Percentiles rank a stretch among this genome's conserved stretches.
Conservation (phyloP, 2,113 vertebrate genomes). For the Melospiza georgiana region DNA sequence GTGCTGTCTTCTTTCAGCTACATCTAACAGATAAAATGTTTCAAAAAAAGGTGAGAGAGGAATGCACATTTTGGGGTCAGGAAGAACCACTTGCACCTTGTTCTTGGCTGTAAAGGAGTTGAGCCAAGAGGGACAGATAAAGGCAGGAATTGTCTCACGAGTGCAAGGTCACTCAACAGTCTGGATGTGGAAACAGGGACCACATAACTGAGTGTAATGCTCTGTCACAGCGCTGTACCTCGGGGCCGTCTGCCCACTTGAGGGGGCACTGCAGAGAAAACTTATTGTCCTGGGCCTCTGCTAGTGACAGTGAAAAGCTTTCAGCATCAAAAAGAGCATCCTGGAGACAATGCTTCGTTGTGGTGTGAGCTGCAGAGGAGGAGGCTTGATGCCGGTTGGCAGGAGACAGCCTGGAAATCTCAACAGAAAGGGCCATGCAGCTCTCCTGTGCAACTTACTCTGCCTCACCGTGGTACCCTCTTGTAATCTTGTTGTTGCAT, state of each 20-base stretch:
- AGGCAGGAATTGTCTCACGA: neutral
- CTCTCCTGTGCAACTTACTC: neutral
- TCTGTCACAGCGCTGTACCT: neutral
- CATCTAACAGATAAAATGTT: neutral
- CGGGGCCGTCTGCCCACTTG: neutral
- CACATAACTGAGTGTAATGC: neutral
- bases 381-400: neutral
- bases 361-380: neutral
- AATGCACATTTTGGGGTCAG: neutral
- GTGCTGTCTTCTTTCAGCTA: neutral
- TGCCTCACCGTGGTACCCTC: rapidly evolving
- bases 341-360: neutral
- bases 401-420: neutral
- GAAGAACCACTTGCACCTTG: neutral
- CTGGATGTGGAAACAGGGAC: neutral
- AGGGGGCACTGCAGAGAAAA: neutral
- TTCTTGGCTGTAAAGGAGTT: neutral
- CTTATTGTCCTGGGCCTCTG: neutral
- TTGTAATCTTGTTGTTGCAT: too few relatives aligned
- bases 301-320: neutral
- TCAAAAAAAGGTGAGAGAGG: neutral
- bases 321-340: neutral
- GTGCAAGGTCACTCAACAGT: neutral
- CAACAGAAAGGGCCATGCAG: neutral
- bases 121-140: neutral